Conservation (phyloP, 2,797 vertebrate genomes). For the Masticophis lateralis region DNA sequence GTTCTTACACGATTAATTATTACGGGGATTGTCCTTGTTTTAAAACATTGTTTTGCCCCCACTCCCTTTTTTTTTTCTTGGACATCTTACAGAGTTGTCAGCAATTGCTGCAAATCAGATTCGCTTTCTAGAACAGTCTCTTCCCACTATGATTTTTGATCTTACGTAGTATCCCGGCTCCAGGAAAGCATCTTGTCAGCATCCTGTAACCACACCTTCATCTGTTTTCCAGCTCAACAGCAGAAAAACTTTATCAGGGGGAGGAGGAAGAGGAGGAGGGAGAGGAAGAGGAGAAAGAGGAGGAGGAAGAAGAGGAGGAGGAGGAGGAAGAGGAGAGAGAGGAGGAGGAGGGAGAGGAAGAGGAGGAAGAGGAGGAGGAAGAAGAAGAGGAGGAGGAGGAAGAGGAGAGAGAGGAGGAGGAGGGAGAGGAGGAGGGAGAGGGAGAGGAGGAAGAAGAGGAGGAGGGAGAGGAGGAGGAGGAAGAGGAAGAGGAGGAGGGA, state of each 20-base stretch:
- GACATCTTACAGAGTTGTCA: background rate
- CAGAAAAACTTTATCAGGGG: background rate
- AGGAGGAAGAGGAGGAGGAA: too few relatives aligned
- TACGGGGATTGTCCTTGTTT: background rate
- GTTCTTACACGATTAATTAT: background rate
- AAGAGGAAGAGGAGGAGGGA: too few relatives aligned
- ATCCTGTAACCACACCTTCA: background rate
- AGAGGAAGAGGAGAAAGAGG: too few relatives aligned
- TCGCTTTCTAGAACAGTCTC: background rate
- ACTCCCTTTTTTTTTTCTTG: fast-evolving
- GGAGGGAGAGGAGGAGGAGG: fast-evolving
- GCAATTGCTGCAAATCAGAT: background rate
- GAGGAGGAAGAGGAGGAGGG: too few relatives aligned
- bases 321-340: too few relatives aligned
- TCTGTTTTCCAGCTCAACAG: background rate
- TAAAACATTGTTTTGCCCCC: background rate
- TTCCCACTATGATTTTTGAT: background rate
- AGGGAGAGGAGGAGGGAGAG: too few relatives aligned
- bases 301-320: too few relatives aligned
- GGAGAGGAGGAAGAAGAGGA: too few relatives aligned
- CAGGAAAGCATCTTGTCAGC: background rate
- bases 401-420: too few relatives aligned
- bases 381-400: too few relatives aligned
- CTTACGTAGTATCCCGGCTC: background rate
- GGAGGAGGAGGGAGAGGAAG: too few relatives aligned